Percentiles rank a stretch among this genome's conserved stretches.
Conservation (phyloP, 2,888 invertebrate species). For the Microctonus hyperodae region DNA sequence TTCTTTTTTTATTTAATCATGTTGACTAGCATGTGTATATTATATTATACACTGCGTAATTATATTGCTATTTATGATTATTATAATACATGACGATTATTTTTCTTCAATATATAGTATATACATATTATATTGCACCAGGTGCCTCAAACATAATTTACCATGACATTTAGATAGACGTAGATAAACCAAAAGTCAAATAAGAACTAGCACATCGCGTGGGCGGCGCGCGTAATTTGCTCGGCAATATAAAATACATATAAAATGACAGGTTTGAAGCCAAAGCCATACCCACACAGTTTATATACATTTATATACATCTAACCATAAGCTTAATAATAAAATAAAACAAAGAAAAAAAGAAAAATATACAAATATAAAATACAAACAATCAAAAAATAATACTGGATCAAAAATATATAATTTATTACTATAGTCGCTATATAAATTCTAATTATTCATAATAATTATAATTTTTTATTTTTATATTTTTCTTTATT, state of each 20-base stretch:
- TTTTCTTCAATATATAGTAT: neutral
- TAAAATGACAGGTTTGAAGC: constrained; percentile 3
- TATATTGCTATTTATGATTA: too few relatives aligned
- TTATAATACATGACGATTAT: neutral
- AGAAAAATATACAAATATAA: too few relatives aligned
- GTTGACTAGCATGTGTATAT: too few relatives aligned
- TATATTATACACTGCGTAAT: too few relatives aligned
- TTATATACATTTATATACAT: neutral
- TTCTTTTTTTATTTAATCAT: neutral
- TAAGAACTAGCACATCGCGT: constrained; percentile 33
- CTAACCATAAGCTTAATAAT: neutral
- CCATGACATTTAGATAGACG: constrained; percentile 38
- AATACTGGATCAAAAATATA: too few relatives aligned
- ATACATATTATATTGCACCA: constrained; percentile 5
- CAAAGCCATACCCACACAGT: neutral
- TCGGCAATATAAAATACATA: neutral
- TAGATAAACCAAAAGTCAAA: constrained; percentile 23
- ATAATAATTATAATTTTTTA: neutral
- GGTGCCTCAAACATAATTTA: constrained; percentile 33
- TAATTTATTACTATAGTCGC: neutral
- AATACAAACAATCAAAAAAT: too few relatives aligned
- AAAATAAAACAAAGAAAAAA: neutral
- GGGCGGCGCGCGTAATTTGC: constrained; percentile 34
- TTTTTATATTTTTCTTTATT: too few relatives aligned
- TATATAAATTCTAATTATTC: neutral